Evolutionary conservation across 2,888 invertebrate species (phyloP).

Genomic region (Mylabris sibirica): DNA sequence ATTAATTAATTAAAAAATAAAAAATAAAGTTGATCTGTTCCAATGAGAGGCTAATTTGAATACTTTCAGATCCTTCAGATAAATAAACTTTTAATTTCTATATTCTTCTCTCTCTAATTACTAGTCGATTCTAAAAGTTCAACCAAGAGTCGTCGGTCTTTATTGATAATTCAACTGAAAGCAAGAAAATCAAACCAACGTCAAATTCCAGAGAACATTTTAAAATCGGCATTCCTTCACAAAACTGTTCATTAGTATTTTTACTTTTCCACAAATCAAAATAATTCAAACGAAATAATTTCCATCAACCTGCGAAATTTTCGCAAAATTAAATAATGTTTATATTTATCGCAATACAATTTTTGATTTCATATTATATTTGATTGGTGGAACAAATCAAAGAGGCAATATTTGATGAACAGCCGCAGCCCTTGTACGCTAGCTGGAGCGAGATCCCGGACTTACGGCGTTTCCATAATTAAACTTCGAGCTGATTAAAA

Average conservation of each 20-base stretch:
- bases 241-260: slow-evolving; percentile 18
- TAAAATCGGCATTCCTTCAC: slow-evolving; percentile 30
- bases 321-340: not conserved
- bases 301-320: not conserved
- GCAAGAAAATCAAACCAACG: slow-evolving; percentile 41
- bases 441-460: slow-evolving; percentile 32
- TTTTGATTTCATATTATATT: not conserved
- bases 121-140: slow-evolving; percentile 40
- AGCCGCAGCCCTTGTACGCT: not conserved
- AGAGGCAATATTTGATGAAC: slow-evolving; percentile 25
- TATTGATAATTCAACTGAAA: slow-evolving; percentile 44
- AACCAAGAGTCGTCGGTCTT: slow-evolving; percentile 28
- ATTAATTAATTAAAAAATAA: too few species aligned
- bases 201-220: slow-evolving; percentile 36
- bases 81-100: slow-evolving; percentile 40
- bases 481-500: slow-evolving; percentile 55
- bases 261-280: not conserved
- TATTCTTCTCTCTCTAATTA: slow-evolving; percentile 46
- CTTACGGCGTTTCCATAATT: slow-evolving; percentile 51
- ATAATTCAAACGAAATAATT: not conserved
- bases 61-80: slow-evolving; percentile 37
- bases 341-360: not conserved
- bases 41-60: slow-evolving; percentile 26
- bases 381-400: not conserved
- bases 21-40: not conserved